Evolutionary conservation across 2,113 vertebrate species (phyloP).

Genomic region (Protobothrops mucrosquamatus): DNA sequence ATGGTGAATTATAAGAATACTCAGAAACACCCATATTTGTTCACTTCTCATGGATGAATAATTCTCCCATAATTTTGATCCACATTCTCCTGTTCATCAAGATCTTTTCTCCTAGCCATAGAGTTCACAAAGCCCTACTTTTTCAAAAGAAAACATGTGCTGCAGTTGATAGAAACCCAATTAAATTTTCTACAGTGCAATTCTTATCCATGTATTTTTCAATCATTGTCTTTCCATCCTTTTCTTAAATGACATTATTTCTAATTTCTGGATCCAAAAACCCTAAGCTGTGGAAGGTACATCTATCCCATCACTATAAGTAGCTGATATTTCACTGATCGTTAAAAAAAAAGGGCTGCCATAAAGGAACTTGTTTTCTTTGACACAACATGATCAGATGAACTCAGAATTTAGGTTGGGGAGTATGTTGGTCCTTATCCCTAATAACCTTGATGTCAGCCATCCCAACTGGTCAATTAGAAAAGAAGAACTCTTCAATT

Average conservation of each 20-base stretch:
- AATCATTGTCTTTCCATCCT: neutral
- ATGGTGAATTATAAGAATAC: neutral
- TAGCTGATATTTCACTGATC: neutral
- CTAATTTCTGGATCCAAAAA: neutral
- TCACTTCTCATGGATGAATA: neutral
- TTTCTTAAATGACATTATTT: neutral
- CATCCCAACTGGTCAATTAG: neutral
- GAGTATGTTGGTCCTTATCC: neutral
- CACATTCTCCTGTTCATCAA: neutral
- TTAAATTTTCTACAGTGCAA: fast-evolving
- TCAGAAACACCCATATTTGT: neutral
- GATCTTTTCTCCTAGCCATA: neutral
- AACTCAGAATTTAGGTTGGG: neutral
- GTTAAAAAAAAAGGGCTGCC: constrained; percentile 1
- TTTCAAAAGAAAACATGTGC: neutral
- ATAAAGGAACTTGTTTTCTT: constrained; percentile 17
- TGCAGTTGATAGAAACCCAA: fast-evolving
- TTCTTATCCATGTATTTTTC: neutral
- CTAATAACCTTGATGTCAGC: neutral
- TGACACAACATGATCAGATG: constrained; percentile 28
- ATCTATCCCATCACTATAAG: fast-evolving
- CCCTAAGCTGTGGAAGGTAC: neutral
- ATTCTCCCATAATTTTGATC: neutral
- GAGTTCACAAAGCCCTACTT: fast-evolving
- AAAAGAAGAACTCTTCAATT: neutral